These are phyloP conservation scores for Archilochus colubris DNA, from an alignment of 2,113 vertebrate species.

Conservation along the genomic window DNA sequence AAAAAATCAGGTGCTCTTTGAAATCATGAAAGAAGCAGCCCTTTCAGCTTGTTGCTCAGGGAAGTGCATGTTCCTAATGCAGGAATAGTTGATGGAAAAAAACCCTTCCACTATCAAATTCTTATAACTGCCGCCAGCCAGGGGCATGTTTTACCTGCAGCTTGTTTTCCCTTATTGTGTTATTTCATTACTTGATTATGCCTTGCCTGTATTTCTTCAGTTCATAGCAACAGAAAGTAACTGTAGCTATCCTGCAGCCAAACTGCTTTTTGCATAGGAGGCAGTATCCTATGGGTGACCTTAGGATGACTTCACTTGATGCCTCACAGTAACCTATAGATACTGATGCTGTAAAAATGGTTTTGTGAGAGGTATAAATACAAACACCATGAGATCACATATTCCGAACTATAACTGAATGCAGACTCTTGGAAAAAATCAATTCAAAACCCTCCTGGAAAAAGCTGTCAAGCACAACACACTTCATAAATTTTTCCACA, in stretches of 20 bases:
- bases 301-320: neutral
- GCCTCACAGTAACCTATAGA: constrained; percentile 55
- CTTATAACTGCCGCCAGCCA: neutral
- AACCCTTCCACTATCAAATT: neutral
- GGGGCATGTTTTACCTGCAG: neutral
- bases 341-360: constrained; percentile 51
- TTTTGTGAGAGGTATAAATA: constrained; percentile 72
- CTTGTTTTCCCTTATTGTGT: neutral
- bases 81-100: neutral
- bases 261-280: neutral
- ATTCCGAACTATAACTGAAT: constrained; percentile 72
- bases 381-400: constrained; percentile 79
- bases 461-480: constrained; percentile 58
- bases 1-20: neutral
- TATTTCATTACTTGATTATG: constrained; percentile 28
- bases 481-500: constrained; percentile 73
- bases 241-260: constrained; percentile 24
- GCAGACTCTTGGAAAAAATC: constrained; percentile 76
- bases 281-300: constrained; percentile 44
- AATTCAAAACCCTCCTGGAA: constrained; percentile 70
- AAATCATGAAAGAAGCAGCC: neutral
- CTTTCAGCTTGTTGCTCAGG: neutral
- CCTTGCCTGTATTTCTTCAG: constrained; percentile 34
- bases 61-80: neutral
- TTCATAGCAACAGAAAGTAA: neutral